Evolutionary conservation across 2,113 vertebrate genomes (phyloP).

Genomic region (Diphyllodes magnificus): DNA sequence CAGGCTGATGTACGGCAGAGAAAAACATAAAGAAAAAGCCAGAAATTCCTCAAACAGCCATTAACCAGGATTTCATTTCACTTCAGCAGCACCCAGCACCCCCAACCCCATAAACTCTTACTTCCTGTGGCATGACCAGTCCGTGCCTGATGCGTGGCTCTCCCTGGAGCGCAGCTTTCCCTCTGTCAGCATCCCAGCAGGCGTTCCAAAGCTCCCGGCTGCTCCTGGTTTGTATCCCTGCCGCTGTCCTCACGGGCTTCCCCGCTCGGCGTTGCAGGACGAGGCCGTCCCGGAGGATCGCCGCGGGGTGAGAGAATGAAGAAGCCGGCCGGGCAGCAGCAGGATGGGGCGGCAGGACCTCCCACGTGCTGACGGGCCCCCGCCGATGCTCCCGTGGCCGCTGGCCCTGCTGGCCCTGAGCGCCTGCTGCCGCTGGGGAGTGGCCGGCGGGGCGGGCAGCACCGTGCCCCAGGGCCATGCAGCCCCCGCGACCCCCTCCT

Average conservation of each 20-base stretch:
- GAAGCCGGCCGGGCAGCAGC: slow-evolving; percentile 66
- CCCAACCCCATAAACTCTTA: not conserved
- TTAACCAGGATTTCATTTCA: not conserved
- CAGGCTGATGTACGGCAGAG: not conserved
- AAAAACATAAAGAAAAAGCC: not conserved
- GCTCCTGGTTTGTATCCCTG: rapidly evolving
- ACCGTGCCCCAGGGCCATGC: slow-evolving; percentile 49
- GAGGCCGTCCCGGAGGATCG: slow-evolving; percentile 50
- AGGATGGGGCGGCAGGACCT: slow-evolving; percentile 85
- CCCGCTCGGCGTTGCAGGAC: slow-evolving; percentile 2
- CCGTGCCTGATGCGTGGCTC: rapidly evolving
- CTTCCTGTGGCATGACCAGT: rapidly evolving
- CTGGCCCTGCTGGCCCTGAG: slow-evolving; percentile 69
- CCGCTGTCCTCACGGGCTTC: rapidly evolving
- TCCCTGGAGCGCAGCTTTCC: not conserved
- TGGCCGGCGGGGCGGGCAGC: slow-evolving; percentile 32
- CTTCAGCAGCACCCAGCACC: not conserved
- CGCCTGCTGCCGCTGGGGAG: slow-evolving; percentile 71
- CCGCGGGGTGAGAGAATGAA: slow-evolving; percentile 74
- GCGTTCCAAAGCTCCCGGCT: not conserved
- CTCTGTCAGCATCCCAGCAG: not conserved
- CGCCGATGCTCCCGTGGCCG: slow-evolving; percentile 75
- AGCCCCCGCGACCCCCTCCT: not conserved
- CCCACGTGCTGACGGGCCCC: slow-evolving; percentile 72
- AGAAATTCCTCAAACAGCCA: not conserved